Percentiles rank a stretch among this genome's conserved stretches.
These are phyloP conservation scores for Drosophila macrospina DNA, from an alignment of 2,888 invertebrate genomes.

Conservation along the genomic window DNA sequence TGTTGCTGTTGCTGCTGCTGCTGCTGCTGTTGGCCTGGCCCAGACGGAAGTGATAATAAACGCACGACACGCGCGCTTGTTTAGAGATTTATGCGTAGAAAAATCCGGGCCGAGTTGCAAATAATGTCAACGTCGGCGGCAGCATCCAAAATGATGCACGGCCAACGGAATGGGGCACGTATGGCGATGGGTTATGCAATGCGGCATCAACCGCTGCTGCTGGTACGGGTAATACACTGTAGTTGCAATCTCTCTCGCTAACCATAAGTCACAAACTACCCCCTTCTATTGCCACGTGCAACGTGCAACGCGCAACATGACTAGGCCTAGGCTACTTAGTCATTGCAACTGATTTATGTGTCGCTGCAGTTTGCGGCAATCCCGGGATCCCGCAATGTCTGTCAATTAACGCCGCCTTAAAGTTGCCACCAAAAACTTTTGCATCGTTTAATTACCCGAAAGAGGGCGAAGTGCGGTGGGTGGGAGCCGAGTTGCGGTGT, in stretches of 20 bases:
- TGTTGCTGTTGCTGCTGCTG: slow-evolving; percentile 12
- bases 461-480: slow-evolving; percentile 10
- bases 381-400: slow-evolving; percentile 64
- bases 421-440: slow-evolving; percentile 66
- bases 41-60: slow-evolving; percentile 77
- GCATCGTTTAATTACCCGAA: slow-evolving; percentile 71
- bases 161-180: slow-evolving; percentile 35
- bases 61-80: slow-evolving; percentile 80
- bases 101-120: slow-evolving; percentile 68
- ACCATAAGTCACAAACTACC: slow-evolving; percentile 70
- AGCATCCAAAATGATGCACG: slow-evolving; percentile 76
- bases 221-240: slow-evolving; percentile 49
- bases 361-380: slow-evolving; percentile 54
- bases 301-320: slow-evolving; percentile 64
- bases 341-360: slow-evolving; percentile 70
- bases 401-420: slow-evolving; percentile 73
- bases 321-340: slow-evolving; percentile 70
- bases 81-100: slow-evolving; percentile 77
- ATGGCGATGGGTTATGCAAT: slow-evolving; percentile 72
- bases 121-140: slow-evolving; percentile 68
- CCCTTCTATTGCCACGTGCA: background rate
- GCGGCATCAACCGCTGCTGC: slow-evolving; percentile 56
- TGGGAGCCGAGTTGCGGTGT: background rate
- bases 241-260: slow-evolving; percentile 49
- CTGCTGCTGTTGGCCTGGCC: slow-evolving; percentile 27